Conservation (phyloP, 2,888 invertebrate species). For the Melanotus villosus region DNA sequence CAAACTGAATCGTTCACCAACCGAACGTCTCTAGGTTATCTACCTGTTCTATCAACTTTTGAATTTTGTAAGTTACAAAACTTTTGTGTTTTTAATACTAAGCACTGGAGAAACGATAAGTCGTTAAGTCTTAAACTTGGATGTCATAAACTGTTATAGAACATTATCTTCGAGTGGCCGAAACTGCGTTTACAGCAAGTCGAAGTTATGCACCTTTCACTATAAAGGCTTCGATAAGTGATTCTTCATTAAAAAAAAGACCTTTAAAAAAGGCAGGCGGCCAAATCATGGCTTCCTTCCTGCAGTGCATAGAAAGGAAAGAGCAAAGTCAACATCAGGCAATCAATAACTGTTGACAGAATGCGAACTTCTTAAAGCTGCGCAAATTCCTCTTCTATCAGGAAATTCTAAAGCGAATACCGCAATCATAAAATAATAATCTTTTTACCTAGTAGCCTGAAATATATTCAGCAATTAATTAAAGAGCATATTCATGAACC, state of each 20-base stretch:
- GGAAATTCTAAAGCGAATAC: constrained; percentile 16
- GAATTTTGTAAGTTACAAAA: too few species aligned
- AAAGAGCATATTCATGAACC: constrained; percentile 36
- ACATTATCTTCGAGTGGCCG: too few species aligned
- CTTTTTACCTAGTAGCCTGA: constrained; percentile 20
- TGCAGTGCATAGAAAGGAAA: constrained; percentile 44
- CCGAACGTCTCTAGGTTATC: too few species aligned
- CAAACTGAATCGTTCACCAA: too few species aligned
- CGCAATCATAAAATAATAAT: constrained; percentile 34
- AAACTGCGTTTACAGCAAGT: too few species aligned
- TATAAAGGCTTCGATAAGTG: background rate
- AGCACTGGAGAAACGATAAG: too few species aligned
- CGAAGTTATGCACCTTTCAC: too few species aligned
- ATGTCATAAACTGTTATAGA: too few species aligned
- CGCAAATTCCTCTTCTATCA: constrained; percentile 25
- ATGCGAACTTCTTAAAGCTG: constrained; percentile 40
- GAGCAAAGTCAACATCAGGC: constrained; percentile 47
- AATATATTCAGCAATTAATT: constrained; percentile 40
- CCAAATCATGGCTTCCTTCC: constrained; percentile 48
- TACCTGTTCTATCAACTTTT: too few species aligned
- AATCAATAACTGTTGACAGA: constrained; percentile 48
- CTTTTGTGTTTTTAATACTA: too few species aligned
- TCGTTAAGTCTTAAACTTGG: too few species aligned
- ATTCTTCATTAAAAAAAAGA: constrained; percentile 8
- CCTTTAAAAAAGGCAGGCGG: constrained; percentile 29